Evolutionary conservation across 2,888 invertebrate species (phyloP).

Genomic region (Oithona nana): DNA sequence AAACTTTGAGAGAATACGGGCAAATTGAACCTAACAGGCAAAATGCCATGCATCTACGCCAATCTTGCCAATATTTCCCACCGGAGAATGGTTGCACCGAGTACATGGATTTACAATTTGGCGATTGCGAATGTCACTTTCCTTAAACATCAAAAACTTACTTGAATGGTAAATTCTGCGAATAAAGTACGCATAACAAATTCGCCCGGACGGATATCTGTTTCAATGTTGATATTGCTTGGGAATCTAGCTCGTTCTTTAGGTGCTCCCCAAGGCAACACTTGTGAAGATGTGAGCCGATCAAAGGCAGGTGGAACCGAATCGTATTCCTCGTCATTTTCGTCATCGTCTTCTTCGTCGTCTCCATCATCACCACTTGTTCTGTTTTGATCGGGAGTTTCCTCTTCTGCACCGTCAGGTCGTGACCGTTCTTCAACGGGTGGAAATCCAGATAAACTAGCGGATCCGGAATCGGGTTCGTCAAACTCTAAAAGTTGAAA

Average conservation of each 20-base stretch:
- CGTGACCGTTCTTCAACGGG: constrained; percentile 8
- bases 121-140: no score
- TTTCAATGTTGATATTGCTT: constrained; percentile 27
- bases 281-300: background rate
- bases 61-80: no score
- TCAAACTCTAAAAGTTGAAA: background rate
- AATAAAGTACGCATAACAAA: constrained; percentile 89
- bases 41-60: no score
- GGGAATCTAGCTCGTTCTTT: constrained; percentile 42
- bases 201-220: constrained; percentile 55
- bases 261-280: constrained; percentile 61
- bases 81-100: no score
- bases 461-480: background rate
- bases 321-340: background rate
- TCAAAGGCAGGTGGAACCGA: background rate
- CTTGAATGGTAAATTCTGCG: constrained; percentile 73
- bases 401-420: constrained; percentile 12
- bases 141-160: no score
- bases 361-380: background rate
- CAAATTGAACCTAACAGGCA: no score
- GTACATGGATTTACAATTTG: no score
- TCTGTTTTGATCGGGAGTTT: background rate
- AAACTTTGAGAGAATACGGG: no score
- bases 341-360: constrained; percentile 1
- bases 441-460: background rate